These are phyloP conservation scores for Typhlichthys subterraneus DNA, from an alignment of 2,797 vertebrate species.

Conservation along the genomic window DNA sequence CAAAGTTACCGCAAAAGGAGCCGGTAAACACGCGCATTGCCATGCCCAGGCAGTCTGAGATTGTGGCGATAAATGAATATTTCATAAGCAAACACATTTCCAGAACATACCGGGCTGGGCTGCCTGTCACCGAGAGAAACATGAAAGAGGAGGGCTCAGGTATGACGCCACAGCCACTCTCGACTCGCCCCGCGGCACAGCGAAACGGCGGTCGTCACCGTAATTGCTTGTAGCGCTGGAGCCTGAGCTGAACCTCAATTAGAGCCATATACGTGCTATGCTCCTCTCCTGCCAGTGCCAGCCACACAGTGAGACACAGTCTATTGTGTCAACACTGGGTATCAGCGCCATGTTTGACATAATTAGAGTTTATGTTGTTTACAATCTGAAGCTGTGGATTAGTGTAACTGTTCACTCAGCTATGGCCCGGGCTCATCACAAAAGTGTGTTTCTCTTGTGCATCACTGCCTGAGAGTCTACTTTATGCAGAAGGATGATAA, in stretches of 20 bases:
- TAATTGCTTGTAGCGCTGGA: conserved; percentile 66
- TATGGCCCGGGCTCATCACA: neutral
- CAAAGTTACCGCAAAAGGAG: conserved; percentile 36
- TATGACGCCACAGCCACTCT: conserved; percentile 36
- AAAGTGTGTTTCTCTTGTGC: neutral
- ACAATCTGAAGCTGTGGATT: neutral
- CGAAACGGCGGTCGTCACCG: conserved; percentile 42
- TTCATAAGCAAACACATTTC: conserved; percentile 72
- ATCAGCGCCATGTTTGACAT: conserved; percentile 16
- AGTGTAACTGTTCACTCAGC: neutral
- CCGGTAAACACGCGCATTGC: conserved; percentile 53
- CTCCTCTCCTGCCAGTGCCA: conserved; percentile 38
- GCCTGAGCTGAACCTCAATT: conserved; percentile 72
- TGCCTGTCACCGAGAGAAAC: conserved; percentile 59
- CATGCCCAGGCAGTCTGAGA: conserved; percentile 31
- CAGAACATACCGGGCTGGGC: conserved; percentile 43
- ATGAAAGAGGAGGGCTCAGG: conserved; percentile 65
- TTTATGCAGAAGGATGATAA: too few relatives aligned
- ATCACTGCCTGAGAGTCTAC: too few relatives aligned
- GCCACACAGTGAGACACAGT: conserved; percentile 23
- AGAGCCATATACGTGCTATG: conserved; percentile 46
- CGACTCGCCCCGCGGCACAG: conserved; percentile 53
- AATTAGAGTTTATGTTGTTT: conserved; percentile 24
- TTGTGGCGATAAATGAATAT: conserved; percentile 65
- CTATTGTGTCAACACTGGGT: conserved; percentile 23